Percentiles rank a stretch among this genome's conserved stretches.
These are phyloP conservation scores for Clarias magur DNA, from an alignment of 2,113 vertebrate species.

Conservation along the genomic window DNA sequence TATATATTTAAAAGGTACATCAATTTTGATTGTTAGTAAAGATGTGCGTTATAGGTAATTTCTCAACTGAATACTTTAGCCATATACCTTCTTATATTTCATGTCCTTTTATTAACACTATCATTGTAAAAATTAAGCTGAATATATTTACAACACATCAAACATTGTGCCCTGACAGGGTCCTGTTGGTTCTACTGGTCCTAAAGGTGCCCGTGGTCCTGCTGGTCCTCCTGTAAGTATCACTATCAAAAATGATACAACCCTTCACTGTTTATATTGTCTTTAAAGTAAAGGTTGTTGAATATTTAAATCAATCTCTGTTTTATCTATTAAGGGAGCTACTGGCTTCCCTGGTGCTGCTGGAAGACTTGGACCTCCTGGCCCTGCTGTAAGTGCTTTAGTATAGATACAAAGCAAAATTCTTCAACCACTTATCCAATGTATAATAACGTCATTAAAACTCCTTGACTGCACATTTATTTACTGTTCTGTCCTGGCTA, in stretches of 20 bases:
- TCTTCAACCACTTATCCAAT: not conserved
- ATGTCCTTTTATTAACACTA: not conserved
- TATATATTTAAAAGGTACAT: no score
- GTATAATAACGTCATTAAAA: not conserved
- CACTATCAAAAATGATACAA: not conserved
- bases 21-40: not conserved
- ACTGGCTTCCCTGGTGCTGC: constrained; percentile 88
- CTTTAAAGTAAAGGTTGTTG: not conserved
- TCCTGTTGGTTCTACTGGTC: constrained; percentile 88
- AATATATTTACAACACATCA: not conserved
- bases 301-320: constrained; percentile 1
- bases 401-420: not conserved
- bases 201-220: constrained; percentile 90
- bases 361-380: constrained; percentile 90
- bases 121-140: not conserved
- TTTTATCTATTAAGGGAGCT: constrained; percentile 80
- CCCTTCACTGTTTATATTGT: not conserved
- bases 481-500: not conserved
- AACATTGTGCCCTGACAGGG: constrained; percentile 73
- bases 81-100: not conserved
- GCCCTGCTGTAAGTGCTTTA: constrained; percentile 84
- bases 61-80: not conserved
- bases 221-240: constrained; percentile 93
- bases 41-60: not conserved
- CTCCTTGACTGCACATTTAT: not conserved